Evolutionary conservation across 2,888 invertebrate species (phyloP).

Genomic region (Nycteola revayana): DNA sequence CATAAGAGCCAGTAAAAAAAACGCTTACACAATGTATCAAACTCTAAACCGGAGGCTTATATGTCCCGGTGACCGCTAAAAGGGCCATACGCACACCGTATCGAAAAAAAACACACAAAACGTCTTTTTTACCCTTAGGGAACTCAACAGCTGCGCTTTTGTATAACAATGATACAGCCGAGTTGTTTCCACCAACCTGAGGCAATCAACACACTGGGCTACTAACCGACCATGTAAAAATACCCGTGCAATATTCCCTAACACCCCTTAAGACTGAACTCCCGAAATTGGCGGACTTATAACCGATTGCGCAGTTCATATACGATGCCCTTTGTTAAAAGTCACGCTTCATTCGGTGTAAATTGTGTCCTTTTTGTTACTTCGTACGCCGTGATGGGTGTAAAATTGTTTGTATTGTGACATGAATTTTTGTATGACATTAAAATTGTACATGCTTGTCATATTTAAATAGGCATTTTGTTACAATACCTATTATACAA

Average conservation of each 20-base stretch:
- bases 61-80: slow-evolving; percentile 76
- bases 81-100: slow-evolving; percentile 55
- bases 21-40: slow-evolving; percentile 50
- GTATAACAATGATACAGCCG: slow-evolving; percentile 79
- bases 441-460: slow-evolving; percentile 35
- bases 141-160: slow-evolving; percentile 77
- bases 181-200: slow-evolving; percentile 68
- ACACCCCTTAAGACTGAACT: slow-evolving; percentile 15
- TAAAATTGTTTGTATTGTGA: slow-evolving; percentile 63
- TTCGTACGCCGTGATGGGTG: slow-evolving; percentile 68
- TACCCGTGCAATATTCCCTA: slow-evolving; percentile 15
- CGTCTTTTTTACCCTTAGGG: slow-evolving; percentile 77
- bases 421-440: slow-evolving; percentile 30
- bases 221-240: slow-evolving; percentile 43
- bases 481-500: slow-evolving; percentile 4
- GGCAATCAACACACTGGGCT: slow-evolving; percentile 66
- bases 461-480: slow-evolving; percentile 23
- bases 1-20: slow-evolving; percentile 22
- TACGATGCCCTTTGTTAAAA: slow-evolving; percentile 70
- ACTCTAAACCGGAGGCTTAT: slow-evolving; percentile 52
- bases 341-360: slow-evolving; percentile 77
- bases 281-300: slow-evolving; percentile 45
- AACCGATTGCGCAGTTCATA: slow-evolving; percentile 59
- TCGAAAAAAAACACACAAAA: slow-evolving; percentile 67
- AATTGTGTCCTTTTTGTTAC: slow-evolving; percentile 79